phyloP scores from a whole-genome alignment of 2,888 invertebrate genomes.

The Cantharis flavilabris region DNA sequence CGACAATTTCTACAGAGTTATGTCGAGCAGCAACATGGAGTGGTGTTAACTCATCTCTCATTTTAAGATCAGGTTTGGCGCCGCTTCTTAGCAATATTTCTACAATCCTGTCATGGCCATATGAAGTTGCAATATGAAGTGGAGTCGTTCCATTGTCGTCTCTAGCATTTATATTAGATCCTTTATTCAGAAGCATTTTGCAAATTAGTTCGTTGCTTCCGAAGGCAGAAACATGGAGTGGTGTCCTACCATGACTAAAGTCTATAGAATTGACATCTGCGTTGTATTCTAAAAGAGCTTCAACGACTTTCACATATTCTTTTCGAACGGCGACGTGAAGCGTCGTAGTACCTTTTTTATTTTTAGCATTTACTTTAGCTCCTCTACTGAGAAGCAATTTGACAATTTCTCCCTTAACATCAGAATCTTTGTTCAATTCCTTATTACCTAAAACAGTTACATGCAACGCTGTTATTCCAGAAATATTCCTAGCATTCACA shows the following conservation, averaged over 20 bases:
- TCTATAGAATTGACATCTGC: background rate
- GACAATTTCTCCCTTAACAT: background rate
- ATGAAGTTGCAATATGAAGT: no score
- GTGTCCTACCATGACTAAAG: background rate
- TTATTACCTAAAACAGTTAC: no score
- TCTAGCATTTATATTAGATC: background rate
- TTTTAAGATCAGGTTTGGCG: no score
- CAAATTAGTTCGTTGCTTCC: background rate
- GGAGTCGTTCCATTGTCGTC: no score
- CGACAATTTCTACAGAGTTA: no score
- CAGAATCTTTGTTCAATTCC: no score
- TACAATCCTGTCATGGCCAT: no score
- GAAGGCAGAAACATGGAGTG: background rate
- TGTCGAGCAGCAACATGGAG: no score
- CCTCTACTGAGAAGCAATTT: background rate
- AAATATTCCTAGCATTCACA: no score
- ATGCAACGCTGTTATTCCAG: no score
- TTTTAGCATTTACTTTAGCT: background rate
- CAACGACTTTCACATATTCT: background rate
- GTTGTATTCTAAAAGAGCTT: background rate
- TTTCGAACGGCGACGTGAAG: background rate
- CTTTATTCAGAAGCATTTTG: background rate
- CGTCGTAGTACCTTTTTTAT: background rate
- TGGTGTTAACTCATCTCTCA: no score
- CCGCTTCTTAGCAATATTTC: no score